A percentile compares a stretch with the other conserved stretches of the same genome.
Evolutionary conservation across 2,888 invertebrate genomes (phyloP).

Genomic region (Latheticus oryzae): DNA sequence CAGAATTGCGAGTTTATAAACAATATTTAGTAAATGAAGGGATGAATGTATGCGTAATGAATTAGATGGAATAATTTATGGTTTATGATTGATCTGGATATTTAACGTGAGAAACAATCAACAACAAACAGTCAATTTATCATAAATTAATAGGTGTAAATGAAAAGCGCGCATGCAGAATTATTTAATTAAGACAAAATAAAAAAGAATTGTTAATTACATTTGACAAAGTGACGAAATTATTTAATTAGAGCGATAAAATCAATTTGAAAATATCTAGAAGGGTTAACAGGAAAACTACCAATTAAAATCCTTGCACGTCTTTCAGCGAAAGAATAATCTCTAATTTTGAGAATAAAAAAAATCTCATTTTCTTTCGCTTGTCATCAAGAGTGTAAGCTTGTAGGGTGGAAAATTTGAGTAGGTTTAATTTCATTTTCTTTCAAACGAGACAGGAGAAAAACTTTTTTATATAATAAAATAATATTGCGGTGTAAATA

Average conservation of each 20-base stretch:
- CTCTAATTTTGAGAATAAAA: conserved; percentile 32
- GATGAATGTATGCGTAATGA: conserved; percentile 35
- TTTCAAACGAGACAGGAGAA: conserved; percentile 29
- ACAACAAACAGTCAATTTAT: conserved; percentile 20
- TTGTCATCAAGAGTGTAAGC: conserved; percentile 33
- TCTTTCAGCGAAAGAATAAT: conserved; percentile 1
- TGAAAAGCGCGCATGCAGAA: conserved; percentile 27
- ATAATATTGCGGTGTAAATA: conserved; percentile 42
- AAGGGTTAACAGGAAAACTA: conserved; percentile 12
- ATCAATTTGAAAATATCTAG: conserved; percentile 21
- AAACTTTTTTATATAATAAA: conserved; percentile 35
- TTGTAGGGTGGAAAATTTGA: conserved; percentile 30
- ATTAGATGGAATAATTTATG: conserved; percentile 32
- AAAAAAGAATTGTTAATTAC: conserved; percentile 19
- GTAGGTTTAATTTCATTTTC: conserved; percentile 37
- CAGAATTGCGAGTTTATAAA: conserved; percentile 25
- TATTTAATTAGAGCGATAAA: conserved; percentile 15
- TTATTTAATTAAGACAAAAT: conserved; percentile 24
- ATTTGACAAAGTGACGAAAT: conserved; percentile 11
- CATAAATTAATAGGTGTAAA: conserved; percentile 27
- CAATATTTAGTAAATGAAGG: conserved; percentile 34
- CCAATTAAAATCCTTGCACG: conserved; percentile 30
- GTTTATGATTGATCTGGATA: conserved; percentile 29
- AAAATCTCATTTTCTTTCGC: conserved; percentile 36
- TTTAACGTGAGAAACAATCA: conserved; percentile 33